Conservation (phyloP, 1,140 invertebrate species). For the Drosophila setifemur region DNA sequence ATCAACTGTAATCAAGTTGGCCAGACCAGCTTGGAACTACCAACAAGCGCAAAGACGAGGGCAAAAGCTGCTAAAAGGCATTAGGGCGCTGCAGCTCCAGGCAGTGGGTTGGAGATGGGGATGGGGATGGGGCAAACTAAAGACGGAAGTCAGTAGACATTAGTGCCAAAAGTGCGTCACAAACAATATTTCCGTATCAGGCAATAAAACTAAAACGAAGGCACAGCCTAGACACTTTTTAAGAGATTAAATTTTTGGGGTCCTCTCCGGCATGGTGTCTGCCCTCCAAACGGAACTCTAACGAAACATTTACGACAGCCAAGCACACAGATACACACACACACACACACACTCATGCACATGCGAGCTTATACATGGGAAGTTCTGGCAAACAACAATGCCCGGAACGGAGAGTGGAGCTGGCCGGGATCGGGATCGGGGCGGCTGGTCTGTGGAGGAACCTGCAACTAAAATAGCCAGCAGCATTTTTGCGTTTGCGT, state of each 20-base stretch:
- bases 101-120: slow-evolving; percentile 3
- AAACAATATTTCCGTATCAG: slow-evolving; percentile 77
- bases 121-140: slow-evolving; percentile 32
- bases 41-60: slow-evolving; percentile 25
- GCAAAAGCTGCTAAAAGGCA: slow-evolving; percentile 74
- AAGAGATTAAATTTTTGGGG: slow-evolving; percentile 78
- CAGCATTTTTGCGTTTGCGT: slow-evolving; percentile 81
- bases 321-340: slow-evolving; percentile 28
- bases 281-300: slow-evolving; percentile 44
- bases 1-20: slow-evolving; percentile 78
- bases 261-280: slow-evolving; percentile 13
- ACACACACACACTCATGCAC: slow-evolving; percentile 16
- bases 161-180: slow-evolving; percentile 78
- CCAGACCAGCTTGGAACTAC: slow-evolving; percentile 47
- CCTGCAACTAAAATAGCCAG: slow-evolving; percentile 79
- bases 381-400: slow-evolving; percentile 69
- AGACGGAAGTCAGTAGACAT: slow-evolving; percentile 77
- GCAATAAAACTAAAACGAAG: slow-evolving; percentile 52
- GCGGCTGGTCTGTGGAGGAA: slow-evolving; percentile 3
- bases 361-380: slow-evolving; percentile 41
- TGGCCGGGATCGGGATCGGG: background rate
- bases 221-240: slow-evolving; percentile 76
- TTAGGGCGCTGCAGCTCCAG: slow-evolving; percentile 53
- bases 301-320: slow-evolving; percentile 64
- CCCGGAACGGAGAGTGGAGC: background rate